phyloP scores from a whole-genome alignment of 1,140 invertebrate species.

The Cardiocondyla obscurior region DNA sequence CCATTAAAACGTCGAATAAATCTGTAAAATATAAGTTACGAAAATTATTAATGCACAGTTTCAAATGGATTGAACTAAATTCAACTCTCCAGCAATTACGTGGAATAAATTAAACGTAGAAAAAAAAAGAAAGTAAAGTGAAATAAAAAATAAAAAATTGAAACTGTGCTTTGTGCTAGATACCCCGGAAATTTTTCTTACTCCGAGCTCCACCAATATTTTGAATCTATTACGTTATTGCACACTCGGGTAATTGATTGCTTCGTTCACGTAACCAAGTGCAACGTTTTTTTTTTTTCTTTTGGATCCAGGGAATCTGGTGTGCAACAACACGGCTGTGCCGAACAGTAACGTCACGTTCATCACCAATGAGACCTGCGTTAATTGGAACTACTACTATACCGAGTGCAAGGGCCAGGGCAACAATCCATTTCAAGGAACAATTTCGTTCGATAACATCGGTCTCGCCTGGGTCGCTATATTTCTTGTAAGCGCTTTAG shows the following conservation, averaged over 20 bases:
- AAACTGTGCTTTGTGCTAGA: not conserved
- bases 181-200: not conserved
- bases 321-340: conserved; percentile 85
- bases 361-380: conserved; percentile 89
- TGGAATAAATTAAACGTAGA: too few species aligned
- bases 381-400: conserved; percentile 99
- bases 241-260: not conserved
- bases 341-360: conserved; percentile 81
- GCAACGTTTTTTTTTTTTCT: conserved; percentile 37
- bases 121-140: too few species aligned
- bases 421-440: conserved; percentile 99
- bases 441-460: conserved; percentile 99
- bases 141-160: too few species aligned
- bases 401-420: conserved; percentile 96
- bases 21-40: not conserved
- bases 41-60: not conserved
- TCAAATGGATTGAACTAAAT: not conserved
- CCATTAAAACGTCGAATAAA: not conserved
- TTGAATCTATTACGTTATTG: not conserved
- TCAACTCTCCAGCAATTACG: not conserved
- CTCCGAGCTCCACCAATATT: not conserved
- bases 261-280: not conserved
- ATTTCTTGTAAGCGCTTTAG: conserved; percentile 93
- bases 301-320: conserved; percentile 82
- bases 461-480: conserved; percentile 99